Base-by-base conservation (phyloP, 2,888 invertebrate genomes). In the Furcula furcula region DNA sequence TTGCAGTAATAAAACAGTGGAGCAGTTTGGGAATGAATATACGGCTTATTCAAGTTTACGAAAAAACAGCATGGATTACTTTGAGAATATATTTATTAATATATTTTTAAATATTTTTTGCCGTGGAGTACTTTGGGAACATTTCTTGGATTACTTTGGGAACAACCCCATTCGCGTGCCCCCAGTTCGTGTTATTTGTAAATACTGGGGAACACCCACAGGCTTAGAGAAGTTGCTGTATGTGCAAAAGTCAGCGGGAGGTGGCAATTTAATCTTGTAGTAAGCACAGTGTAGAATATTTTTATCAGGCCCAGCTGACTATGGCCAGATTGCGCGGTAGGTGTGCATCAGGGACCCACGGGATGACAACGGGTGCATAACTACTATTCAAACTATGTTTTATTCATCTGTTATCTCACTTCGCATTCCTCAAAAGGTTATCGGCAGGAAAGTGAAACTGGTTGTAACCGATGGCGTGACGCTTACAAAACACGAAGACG, bases 391-490 rank as follows among this genome's bases (percentile, higher is more conserved):
- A 13, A 22, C 38, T 36, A 79, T 76, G 69, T 73, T 76, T 73
- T 75, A 77, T 76, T 78, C 72, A 76, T 77, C 59, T 43, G 72
- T 79, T 78, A 80, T 79, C 73, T 77, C 71, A 71, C 55, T 62
- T 63, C 65, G 57, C 72, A 83, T 78, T 79, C 79, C 69, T 63
- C 61, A 49, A 82, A 83, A 84, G 82, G 82, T 82, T 78, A 72
- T 70, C 76, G 69, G 66, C 75, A 80, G 64, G 70, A 85, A 86
- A 87, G 86, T 81, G 85, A 86, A 85, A 86, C 76, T 74, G 73
- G 68, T 69, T 55, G 64, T 70, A 62, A 67, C 75, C 74, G 76
- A 84, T 79, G 81, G n/a, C n/a, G 75, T 76, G 67, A 68, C 51
- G 66, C 66, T 79, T 74, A 72, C 71, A 75, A 78, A 55, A 77